Conservation (phyloP, 2,888 invertebrate genomes). For the Tuta absoluta region DNA sequence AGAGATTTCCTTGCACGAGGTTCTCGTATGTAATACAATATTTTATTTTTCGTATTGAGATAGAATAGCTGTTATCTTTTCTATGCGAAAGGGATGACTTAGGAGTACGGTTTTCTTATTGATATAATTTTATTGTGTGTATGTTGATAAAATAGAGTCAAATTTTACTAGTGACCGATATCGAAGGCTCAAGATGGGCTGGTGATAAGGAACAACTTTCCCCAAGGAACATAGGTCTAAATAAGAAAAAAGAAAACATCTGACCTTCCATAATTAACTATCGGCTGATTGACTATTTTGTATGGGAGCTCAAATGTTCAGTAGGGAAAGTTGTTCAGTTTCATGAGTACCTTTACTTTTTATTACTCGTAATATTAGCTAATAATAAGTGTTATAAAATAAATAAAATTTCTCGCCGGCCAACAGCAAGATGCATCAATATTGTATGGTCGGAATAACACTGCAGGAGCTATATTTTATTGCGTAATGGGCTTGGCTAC, state of each 20-base stretch:
- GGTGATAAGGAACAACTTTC: no score
- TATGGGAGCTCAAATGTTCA: no score
- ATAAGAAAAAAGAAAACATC: no score
- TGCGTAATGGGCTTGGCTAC: slow-evolving; percentile 36
- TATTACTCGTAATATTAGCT: no score
- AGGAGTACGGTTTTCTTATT: background rate
- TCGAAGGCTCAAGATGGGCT: no score
- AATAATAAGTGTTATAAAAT: background rate
- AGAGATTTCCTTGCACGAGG: background rate
- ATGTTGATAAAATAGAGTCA: background rate
- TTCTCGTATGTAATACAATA: slow-evolving; percentile 3
- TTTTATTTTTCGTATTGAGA: background rate
- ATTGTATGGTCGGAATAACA: slow-evolving; percentile 46
- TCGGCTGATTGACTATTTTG: no score
- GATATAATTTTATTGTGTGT: background rate
- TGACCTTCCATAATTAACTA: no score
- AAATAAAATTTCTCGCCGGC: background rate
- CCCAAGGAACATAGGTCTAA: no score
- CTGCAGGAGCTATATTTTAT: slow-evolving; percentile 61
- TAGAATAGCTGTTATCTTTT: background rate
- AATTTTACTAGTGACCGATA: no score
- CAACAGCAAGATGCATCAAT: slow-evolving; percentile 39
- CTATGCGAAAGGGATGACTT: slow-evolving; percentile 6
- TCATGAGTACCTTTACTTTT: no score
- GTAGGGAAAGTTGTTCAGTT: no score